phyloP scores from a whole-genome alignment of 2,888 invertebrate species.

The Cephus nigrinus region DNA sequence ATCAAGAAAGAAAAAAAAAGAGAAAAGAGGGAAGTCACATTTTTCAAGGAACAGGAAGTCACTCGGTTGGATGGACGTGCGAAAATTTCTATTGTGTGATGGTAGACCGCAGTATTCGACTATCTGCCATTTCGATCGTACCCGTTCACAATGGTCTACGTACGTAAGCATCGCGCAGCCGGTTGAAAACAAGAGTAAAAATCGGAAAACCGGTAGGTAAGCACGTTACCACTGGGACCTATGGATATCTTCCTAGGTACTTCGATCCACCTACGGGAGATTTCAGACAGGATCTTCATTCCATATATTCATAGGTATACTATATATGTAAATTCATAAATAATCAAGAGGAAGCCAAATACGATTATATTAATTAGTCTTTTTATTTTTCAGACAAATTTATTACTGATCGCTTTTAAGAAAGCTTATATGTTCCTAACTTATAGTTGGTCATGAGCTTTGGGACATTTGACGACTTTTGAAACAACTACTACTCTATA shows the following conservation, averaged over 20 bases:
- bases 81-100: background rate
- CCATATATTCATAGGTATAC: background rate
- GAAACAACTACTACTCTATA: background rate
- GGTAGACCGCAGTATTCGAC: background rate
- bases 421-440: background rate
- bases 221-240: background rate
- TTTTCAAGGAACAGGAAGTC: background rate
- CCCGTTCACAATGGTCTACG: constrained; percentile 1
- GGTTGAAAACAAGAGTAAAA: constrained; percentile 7
- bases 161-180: constrained; percentile 5
- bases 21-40: background rate
- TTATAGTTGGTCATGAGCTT: background rate
- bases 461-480: background rate
- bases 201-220: constrained; percentile 1
- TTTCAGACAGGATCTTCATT: background rate
- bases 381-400: background rate
- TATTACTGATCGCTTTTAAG: background rate
- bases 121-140: constrained; percentile 2
- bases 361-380: background rate
- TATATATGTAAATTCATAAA: background rate
- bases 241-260: background rate
- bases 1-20: background rate
- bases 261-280: background rate
- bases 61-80: background rate
- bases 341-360: background rate